These are phyloP conservation scores for Myiotriccus ornatus DNA, from an alignment of 2,797 vertebrate species.

Conservation along the genomic window DNA sequence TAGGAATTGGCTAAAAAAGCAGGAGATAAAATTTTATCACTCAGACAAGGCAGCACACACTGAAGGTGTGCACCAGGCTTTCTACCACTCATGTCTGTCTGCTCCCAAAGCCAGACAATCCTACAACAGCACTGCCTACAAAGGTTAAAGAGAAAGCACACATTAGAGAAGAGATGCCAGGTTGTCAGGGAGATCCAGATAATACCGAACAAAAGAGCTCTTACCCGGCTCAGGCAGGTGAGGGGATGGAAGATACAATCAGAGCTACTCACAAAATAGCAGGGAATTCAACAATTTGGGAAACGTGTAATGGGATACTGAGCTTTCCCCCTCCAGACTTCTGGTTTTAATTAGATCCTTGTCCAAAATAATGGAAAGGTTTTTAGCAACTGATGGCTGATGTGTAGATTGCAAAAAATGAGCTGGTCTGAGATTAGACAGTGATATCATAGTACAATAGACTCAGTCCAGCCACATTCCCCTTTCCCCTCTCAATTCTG, in stretches of 20 bases:
- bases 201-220: not conserved
- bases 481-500: not conserved
- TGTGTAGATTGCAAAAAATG: not conserved
- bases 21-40: not conserved
- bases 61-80: not conserved
- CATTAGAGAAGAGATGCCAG: not conserved
- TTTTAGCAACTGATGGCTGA: not conserved
- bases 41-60: not conserved
- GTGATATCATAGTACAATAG: not conserved
- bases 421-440: not conserved
- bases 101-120: not conserved
- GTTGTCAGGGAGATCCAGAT: conserved; percentile 1
- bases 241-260: not conserved
- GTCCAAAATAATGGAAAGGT: conserved; percentile 13
- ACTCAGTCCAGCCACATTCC: not conserved
- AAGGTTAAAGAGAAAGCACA: not conserved
- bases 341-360: conserved; percentile 41
- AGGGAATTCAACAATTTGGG: not conserved
- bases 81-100: not conserved
- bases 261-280: not conserved
- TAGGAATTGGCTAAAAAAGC: not conserved
- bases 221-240: not conserved
- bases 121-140: not conserved
- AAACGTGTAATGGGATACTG: not conserved
- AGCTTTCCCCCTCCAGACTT: not conserved